Percentiles rank a stretch among this genome's conserved stretches.
phyloP scores from a whole-genome alignment of 1,140 invertebrate species.

The Bombus confusus region DNA sequence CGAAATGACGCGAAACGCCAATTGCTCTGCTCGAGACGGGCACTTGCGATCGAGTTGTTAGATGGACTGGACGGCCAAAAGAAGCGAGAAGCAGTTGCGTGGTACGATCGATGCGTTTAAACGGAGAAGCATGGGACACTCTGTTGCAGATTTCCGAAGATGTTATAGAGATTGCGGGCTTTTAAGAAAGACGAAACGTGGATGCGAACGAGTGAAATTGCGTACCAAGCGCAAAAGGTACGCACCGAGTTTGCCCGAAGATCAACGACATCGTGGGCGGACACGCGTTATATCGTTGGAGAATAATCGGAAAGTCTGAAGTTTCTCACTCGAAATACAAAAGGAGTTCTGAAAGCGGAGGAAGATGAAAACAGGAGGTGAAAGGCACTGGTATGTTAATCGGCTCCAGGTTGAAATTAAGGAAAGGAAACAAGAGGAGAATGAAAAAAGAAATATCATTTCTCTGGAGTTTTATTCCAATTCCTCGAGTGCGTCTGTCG shows the following conservation, averaged over 20 bases:
- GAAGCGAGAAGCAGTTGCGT: neutral
- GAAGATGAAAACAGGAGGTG: neutral
- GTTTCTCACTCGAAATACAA: neutral
- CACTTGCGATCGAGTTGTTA: neutral
- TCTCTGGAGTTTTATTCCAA: slow-evolving; percentile 47
- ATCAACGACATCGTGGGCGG: neutral
- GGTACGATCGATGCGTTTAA: neutral
- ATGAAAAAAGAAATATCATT: slow-evolving; percentile 17
- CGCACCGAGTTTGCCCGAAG: neutral
- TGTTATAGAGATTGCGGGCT: neutral
- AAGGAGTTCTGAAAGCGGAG: neutral
- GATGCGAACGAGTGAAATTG: neutral
- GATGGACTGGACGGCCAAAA: no score
- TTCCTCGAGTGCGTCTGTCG: slow-evolving; percentile 46
- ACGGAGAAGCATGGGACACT: neutral
- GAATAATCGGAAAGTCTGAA: neutral
- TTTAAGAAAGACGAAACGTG: no score
- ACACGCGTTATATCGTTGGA: neutral
- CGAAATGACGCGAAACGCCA: neutral
- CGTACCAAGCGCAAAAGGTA: neutral
- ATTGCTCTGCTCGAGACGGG: no score
- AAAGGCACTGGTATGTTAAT: slow-evolving; percentile 49
- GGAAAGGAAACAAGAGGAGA: slow-evolving; percentile 26
- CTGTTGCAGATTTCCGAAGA: neutral
- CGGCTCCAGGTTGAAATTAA: slow-evolving; percentile 56